phyloP scores from a whole-genome alignment of 2,888 invertebrate species.

The Pantelozetes paolii region DNA sequence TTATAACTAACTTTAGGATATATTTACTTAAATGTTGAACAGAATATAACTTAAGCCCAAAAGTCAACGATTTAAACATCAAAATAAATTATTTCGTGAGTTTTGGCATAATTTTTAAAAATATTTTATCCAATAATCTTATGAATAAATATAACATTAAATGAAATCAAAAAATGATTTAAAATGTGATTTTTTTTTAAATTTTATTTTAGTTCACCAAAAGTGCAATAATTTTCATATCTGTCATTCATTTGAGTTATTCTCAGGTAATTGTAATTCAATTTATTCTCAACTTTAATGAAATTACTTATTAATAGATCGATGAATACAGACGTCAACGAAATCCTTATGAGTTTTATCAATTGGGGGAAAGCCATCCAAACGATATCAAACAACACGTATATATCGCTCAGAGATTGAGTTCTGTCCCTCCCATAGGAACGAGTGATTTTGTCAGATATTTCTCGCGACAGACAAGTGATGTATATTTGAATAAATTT shows the following conservation, averaged over 20 bases:
- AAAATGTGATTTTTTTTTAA: too few species aligned
- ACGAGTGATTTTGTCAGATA: slow-evolving; percentile 7
- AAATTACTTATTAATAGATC: not conserved
- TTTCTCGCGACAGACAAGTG: slow-evolving; percentile 15
- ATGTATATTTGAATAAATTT: not conserved
- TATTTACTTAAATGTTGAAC: too few species aligned
- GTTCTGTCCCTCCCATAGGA: not conserved
- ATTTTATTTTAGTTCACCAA: not conserved
- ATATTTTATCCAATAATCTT: too few species aligned
- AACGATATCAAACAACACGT: not conserved
- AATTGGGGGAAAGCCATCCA: not conserved
- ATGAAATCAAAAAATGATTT: not conserved
- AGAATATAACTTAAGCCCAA: too few species aligned
- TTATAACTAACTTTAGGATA: too few species aligned
- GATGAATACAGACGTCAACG: slow-evolving; percentile 16
- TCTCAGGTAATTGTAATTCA: not conserved
- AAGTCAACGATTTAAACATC: too few species aligned
- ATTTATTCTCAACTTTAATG: not conserved
- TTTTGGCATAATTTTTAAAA: too few species aligned
- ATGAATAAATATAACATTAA: too few species aligned
- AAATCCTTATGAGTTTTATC: slow-evolving; percentile 13
- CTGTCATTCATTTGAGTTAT: not conserved
- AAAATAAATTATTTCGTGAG: too few species aligned
- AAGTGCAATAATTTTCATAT: not conserved
- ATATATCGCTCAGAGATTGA: not conserved